Percentiles rank a stretch among this genome's conserved stretches.
phyloP scores from a whole-genome alignment of 2,888 invertebrate species.

The Erpobdella octoculata region DNA sequence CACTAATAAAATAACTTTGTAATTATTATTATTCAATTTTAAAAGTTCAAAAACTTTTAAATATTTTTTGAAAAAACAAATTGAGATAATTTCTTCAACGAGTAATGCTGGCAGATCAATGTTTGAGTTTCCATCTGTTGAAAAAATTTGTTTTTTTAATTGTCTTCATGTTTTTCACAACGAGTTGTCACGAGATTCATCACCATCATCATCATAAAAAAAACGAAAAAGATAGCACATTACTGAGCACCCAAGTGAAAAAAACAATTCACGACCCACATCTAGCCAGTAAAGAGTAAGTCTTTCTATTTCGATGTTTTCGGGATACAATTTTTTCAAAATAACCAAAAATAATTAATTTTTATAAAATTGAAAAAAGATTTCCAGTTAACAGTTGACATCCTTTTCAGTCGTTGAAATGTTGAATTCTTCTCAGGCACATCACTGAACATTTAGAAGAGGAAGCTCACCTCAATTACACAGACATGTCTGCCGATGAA shows the following conservation, averaged over 20 bases:
- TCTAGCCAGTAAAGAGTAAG: conserved; percentile 10
- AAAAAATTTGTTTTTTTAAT: too few relatives aligned
- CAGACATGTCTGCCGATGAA: conserved; percentile 71
- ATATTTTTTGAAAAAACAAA: neutral
- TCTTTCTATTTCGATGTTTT: neutral
- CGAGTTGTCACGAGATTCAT: neutral
- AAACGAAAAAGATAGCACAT: neutral
- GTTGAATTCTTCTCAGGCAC: conserved; percentile 57
- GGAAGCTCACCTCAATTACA: conserved; percentile 58
- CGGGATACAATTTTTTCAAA: neutral
- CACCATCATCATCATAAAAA: neutral
- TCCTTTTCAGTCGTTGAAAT: neutral
- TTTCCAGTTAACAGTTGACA: neutral
- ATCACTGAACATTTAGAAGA: conserved; percentile 69
- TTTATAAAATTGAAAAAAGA: neutral
- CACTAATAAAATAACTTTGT: too few relatives aligned
- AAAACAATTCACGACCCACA: conserved; percentile 1
- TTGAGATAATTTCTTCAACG: neutral
- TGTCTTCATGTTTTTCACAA: too few relatives aligned
- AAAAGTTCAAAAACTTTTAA: too few relatives aligned
- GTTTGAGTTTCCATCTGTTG: too few relatives aligned
- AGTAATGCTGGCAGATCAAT: neutral
- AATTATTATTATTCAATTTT: too few relatives aligned
- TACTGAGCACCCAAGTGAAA: too few relatives aligned
- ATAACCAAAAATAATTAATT: neutral